These are phyloP conservation scores for Lepidocyrtoides sp. DNA, from an alignment of 2,888 invertebrate species.

Conservation along the genomic window DNA sequence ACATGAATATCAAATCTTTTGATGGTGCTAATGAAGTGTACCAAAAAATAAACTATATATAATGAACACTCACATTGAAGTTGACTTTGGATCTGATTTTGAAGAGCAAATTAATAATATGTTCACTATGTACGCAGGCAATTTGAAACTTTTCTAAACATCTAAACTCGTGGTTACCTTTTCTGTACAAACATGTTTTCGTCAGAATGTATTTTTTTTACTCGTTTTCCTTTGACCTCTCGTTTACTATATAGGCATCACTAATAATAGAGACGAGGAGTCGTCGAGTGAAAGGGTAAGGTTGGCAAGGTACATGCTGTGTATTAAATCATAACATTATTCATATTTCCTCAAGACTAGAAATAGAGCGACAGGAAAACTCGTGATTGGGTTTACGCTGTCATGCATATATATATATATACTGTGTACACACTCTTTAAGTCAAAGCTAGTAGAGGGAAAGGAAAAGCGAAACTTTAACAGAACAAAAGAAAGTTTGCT, in stretches of 20 bases:
- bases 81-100: conserved; percentile 14
- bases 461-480: conserved; percentile 28
- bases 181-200: no score
- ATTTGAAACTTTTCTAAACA: not conserved
- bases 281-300: not conserved
- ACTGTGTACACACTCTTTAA: not conserved
- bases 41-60: conserved; percentile 12
- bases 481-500: conserved; percentile 53
- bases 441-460: not conserved
- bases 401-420: not conserved
- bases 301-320: not conserved
- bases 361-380: not conserved
- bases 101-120: conserved; percentile 22
- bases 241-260: not conserved
- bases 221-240: not conserved
- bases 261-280: no score
- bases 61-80: conserved; percentile 15
- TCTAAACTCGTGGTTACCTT: not conserved
- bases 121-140: not conserved
- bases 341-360: not conserved
- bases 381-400: not conserved
- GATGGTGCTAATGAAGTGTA: conserved; percentile 40
- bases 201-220: not conserved
- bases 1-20: conserved; percentile 26
- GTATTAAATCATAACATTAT: conserved; percentile 40